Base-by-base conservation (phyloP, 2,797 vertebrate genomes). In the Cossypha niveicapilla region DNA sequence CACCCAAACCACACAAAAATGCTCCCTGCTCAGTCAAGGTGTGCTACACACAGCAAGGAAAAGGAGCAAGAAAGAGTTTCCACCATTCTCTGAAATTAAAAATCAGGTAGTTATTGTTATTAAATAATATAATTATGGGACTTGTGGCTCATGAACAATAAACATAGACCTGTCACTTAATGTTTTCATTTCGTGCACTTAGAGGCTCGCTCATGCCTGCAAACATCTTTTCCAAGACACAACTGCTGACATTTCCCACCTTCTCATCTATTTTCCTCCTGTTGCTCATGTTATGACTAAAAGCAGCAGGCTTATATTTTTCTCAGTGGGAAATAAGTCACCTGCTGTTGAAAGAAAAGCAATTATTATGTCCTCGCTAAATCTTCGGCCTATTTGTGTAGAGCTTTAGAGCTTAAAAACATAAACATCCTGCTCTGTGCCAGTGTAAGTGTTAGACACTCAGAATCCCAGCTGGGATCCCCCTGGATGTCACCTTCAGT, bases 301-400 rank as follows among this genome's bases (percentile, higher is more conserved):
- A 92, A 96, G 72, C 91, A 92, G 92, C 94, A 63, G 72, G 82
- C 51, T 92, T 90, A 88, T 91, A 86, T 82, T 62, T 95, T 95
- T 95, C 89, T 86, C 79, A 53, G 96, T 90, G 77, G 97, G 96
- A 94, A 95, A 94, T 62, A 86, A 91, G 92, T 97, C 96, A 94
- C 96, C 93, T 93, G 97, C 94, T 88, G 66, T 78, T 94, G 96
- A 93, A 94, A 96, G 96, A 88, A 91, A 97, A 96, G 96, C 96
- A 97, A 98, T 98, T 98, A 98, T 84, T 95, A 90, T 87, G 76
- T 95, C 91, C 97, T 90, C 9, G 3, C 93, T 97, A 96, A 97
- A 96, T 97, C 81, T 94, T 90, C 28, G 90, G 93, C 73, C 88
- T 82, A 86, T 94, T 96, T 90, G 79, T 89, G 78, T 78, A 80